A percentile compares a stretch with the other conserved stretches of the same genome.
Evolutionary conservation across 2,113 vertebrate genomes (phyloP).

Genomic region (Castor canadensis): DNA sequence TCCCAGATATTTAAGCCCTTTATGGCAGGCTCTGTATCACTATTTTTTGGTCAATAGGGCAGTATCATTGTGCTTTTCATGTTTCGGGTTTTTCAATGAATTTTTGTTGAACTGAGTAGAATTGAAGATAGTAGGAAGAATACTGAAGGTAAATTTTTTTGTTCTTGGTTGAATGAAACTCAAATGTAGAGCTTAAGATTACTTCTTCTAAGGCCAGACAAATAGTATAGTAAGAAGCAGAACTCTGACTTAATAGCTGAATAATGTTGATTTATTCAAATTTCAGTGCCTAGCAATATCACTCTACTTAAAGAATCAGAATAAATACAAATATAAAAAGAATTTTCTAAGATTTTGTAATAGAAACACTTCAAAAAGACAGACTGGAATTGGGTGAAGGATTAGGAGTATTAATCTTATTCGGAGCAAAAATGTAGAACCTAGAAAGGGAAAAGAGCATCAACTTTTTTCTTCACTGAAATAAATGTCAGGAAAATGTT

Average conservation of each 20-base stretch:
- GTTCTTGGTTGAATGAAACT: background rate
- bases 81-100: background rate
- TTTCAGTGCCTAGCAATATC: background rate
- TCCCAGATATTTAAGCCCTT: background rate
- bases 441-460: conserved; percentile 10
- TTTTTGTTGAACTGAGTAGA: background rate
- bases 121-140: background rate
- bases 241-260: background rate
- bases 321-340: background rate
- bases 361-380: background rate
- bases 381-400: background rate
- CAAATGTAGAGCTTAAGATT: background rate
- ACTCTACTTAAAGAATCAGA: background rate
- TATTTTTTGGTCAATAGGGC: background rate
- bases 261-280: no score
- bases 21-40: background rate
- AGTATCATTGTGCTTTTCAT: background rate
- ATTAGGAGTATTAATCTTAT: background rate
- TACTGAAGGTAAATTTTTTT: background rate
- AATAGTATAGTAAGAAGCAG: background rate
- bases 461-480: background rate
- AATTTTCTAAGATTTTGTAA: background rate
- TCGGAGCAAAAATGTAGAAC: conserved; percentile 37
- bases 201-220: background rate
- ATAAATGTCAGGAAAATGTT: conserved; percentile 42